phyloP scores from a whole-genome alignment of 1,140 invertebrate genomes.

The Zaprionus davidi region DNA sequence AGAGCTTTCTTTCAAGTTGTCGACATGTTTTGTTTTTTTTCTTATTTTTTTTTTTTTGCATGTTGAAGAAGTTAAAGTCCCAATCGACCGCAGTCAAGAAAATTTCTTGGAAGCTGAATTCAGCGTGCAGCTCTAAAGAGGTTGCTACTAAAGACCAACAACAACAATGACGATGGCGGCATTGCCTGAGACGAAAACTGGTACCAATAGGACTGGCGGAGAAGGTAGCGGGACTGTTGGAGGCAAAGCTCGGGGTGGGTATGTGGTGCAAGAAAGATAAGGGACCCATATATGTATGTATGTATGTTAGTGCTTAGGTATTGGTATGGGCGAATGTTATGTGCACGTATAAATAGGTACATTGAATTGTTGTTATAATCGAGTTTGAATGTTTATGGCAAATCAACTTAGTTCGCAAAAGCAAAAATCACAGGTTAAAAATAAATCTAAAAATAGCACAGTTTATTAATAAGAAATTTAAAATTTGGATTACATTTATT shows the following conservation, averaged over 20 bases:
- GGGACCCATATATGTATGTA: slow-evolving; percentile 64
- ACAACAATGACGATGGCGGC: slow-evolving; percentile 32
- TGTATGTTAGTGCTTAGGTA: slow-evolving; percentile 47
- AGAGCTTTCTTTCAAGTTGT: slow-evolving; percentile 33
- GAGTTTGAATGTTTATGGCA: slow-evolving; percentile 10
- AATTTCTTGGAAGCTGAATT: slow-evolving; percentile 68
- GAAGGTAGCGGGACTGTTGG: slow-evolving; percentile 7
- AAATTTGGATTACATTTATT: too few species aligned
- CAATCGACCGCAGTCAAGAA: slow-evolving; percentile 43
- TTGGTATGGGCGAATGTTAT: slow-evolving; percentile 32
- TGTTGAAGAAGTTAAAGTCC: slow-evolving; percentile 49
- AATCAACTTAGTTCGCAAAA: not conserved
- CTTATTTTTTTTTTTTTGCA: slow-evolving; percentile 40
- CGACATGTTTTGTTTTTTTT: slow-evolving; percentile 22
- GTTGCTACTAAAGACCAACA: slow-evolving; percentile 38
- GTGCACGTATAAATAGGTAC: not conserved
- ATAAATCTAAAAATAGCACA: slow-evolving; percentile 5
- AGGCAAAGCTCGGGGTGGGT: slow-evolving; percentile 30
- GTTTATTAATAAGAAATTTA: too few species aligned
- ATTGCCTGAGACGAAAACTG: slow-evolving; percentile 52
- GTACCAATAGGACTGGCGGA: slow-evolving; percentile 32
- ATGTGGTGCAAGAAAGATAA: slow-evolving; percentile 70
- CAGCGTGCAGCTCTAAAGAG: slow-evolving; percentile 35
- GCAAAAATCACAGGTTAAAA: not conserved
- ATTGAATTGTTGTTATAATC: slow-evolving; percentile 9